Evolutionary conservation across 2,113 vertebrate species (phyloP).

Genomic region (Paraplagusia blochii): DNA sequence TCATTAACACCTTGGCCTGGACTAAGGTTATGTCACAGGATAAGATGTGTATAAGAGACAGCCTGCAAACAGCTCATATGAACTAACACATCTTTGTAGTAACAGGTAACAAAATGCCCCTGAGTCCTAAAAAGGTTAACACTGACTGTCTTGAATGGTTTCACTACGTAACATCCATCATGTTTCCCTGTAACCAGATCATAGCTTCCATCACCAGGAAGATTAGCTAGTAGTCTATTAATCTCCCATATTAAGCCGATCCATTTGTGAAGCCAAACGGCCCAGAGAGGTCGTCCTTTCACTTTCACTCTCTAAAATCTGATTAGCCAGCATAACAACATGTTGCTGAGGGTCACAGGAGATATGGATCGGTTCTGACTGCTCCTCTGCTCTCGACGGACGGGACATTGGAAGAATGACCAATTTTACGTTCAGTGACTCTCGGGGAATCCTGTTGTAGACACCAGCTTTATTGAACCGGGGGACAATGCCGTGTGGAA

Average conservation of each 20-base stretch:
- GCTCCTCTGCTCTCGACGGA: conserved; percentile 31
- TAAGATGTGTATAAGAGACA: no score
- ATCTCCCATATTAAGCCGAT: conserved; percentile 76
- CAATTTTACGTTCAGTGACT: conserved; percentile 57
- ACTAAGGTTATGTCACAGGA: conserved; percentile 26
- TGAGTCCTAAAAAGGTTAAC: conserved; percentile 64
- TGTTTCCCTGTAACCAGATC: conserved; percentile 71
- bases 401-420: conserved; percentile 57
- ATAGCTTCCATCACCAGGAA: conserved; percentile 70
- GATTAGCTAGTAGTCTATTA: conserved; percentile 76
- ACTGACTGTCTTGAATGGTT: conserved; percentile 54
- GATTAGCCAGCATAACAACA: conserved; percentile 74
- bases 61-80: no score
- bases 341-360: conserved; percentile 67
- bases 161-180: conserved; percentile 76
- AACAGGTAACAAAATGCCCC: conserved; percentile 32
- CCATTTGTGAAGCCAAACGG: conserved; percentile 71
- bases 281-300: conserved; percentile 70
- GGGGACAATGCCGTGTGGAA: conserved; percentile 10
- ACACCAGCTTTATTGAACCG: conserved; percentile 45
- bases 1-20: conserved; percentile 41
- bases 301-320: conserved; percentile 71
- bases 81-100: no score
- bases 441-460: conserved; percentile 53
- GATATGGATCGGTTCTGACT: conserved; percentile 66